phyloP scores from a whole-genome alignment of 1,140 invertebrate genomes.

The Drosophila melanica region DNA sequence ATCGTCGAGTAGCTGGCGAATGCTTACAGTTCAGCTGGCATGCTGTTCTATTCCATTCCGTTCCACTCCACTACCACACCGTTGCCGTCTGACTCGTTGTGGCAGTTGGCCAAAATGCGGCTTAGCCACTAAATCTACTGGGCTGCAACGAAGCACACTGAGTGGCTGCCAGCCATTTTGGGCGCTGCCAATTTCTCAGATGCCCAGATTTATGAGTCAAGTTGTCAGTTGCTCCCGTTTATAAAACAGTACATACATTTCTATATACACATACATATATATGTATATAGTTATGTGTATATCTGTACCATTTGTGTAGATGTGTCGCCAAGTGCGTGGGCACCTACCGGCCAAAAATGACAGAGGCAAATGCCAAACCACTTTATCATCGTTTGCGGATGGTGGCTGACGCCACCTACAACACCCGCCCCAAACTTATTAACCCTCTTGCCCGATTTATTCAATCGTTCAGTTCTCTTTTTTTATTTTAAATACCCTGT shows the following conservation, averaged over 20 bases:
- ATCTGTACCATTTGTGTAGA: too few relatives aligned
- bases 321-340: conserved; percentile 31
- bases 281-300: not conserved
- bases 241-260: conserved; percentile 2
- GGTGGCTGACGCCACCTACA: conserved; percentile 1
- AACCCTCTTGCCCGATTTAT: conserved; percentile 28
- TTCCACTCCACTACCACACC: not conserved
- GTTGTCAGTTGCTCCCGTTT: conserved; percentile 22
- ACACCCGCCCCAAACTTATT: not conserved
- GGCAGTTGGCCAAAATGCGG: conserved; percentile 55
- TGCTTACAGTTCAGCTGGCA: not conserved
- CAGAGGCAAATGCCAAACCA: conserved; percentile 55
- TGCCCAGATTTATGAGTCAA: conserved; percentile 60
- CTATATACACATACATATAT: not conserved
- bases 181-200: conserved; percentile 64
- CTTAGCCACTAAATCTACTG: conserved; percentile 58
- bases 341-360: conserved; percentile 42
- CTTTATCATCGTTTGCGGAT: conserved; percentile 57
- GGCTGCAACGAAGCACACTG: conserved; percentile 60
- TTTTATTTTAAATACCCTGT: not conserved
- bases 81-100: conserved; percentile 4
- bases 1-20: not conserved
- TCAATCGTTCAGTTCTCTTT: conserved; percentile 31
- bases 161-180: conserved; percentile 56
- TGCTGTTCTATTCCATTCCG: not conserved